Evolutionary conservation across 2,113 vertebrate genomes (phyloP).

Genomic region (Protobothrops mucrosquamatus): DNA sequence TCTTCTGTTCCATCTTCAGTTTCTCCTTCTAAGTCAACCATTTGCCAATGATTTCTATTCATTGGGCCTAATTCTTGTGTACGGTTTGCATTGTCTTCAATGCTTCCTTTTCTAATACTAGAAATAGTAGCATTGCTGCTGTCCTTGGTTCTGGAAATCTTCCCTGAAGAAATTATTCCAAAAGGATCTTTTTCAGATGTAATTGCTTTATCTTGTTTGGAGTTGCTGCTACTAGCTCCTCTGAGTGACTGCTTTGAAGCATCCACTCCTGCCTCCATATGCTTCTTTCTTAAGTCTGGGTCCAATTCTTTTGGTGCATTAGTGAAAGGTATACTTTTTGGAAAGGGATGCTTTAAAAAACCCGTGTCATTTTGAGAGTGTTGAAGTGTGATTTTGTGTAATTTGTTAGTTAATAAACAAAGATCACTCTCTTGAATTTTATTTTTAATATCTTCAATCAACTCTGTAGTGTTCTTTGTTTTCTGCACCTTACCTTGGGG

Average conservation of each 20-base stretch:
- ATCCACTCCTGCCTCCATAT: rapidly evolving
- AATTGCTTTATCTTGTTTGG: rapidly evolving
- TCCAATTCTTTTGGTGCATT: background rate
- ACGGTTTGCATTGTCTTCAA: background rate
- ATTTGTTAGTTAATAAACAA: rapidly evolving
- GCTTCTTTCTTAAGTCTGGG: background rate
- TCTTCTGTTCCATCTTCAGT: constrained; percentile 25
- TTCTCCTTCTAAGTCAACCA: constrained; percentile 32
- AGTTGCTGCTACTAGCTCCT: background rate
- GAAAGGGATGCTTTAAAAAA: background rate
- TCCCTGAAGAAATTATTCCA: constrained; percentile 28
- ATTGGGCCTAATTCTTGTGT: background rate
- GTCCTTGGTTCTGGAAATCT: constrained; percentile 22
- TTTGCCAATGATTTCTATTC: rapidly evolving
- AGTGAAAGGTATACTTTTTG: rapidly evolving
- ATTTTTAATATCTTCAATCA: constrained; percentile 2
- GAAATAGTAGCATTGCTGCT: background rate
- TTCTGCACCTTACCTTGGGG: background rate
- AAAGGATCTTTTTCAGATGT: constrained; percentile 21
- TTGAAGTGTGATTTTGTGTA: constrained; percentile 6
- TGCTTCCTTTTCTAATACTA: background rate
- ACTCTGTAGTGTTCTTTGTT: constrained; percentile 32
- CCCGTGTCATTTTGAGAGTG: rapidly evolving
- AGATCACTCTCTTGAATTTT: rapidly evolving
- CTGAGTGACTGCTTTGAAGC: background rate